These are phyloP conservation scores for Mastomys coucha DNA, from an alignment of 2,113 vertebrate genomes.

Conservation along the genomic window DNA sequence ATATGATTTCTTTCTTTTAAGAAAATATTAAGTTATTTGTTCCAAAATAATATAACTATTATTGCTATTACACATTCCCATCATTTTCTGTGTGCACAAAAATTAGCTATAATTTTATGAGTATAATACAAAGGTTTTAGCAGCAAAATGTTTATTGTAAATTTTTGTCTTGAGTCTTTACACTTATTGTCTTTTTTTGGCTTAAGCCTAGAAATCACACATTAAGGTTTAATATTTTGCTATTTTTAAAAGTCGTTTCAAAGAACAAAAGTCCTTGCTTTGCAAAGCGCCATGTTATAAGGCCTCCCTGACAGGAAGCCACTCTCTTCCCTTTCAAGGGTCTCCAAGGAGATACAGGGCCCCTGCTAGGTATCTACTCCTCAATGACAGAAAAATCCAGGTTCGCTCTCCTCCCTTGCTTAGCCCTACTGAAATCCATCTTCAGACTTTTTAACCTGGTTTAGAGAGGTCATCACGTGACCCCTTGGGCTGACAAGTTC, in stretches of 20 bases:
- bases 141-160: background rate
- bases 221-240: background rate
- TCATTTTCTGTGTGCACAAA: background rate
- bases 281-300: background rate
- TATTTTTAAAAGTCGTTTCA: background rate
- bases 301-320: background rate
- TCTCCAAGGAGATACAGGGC: background rate
- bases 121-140: background rate
- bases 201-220: background rate
- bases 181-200: background rate
- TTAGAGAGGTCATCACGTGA: background rate
- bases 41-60: background rate
- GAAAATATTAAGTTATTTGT: background rate
- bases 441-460: background rate
- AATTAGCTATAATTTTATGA: constrained; percentile 25
- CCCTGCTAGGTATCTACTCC: background rate
- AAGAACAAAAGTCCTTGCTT: background rate
- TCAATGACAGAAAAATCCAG: background rate
- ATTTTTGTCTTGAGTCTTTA: background rate
- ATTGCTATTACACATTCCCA: background rate
- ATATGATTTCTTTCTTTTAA: background rate
- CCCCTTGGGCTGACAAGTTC: background rate
- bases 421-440: background rate
- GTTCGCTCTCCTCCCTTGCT: background rate
- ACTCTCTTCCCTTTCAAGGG: background rate